A percentile compares a stretch with the other conserved stretches of the same genome.
These are phyloP conservation scores for Melieria picta DNA, from an alignment of 2,888 invertebrate species.

Conservation along the genomic window DNA sequence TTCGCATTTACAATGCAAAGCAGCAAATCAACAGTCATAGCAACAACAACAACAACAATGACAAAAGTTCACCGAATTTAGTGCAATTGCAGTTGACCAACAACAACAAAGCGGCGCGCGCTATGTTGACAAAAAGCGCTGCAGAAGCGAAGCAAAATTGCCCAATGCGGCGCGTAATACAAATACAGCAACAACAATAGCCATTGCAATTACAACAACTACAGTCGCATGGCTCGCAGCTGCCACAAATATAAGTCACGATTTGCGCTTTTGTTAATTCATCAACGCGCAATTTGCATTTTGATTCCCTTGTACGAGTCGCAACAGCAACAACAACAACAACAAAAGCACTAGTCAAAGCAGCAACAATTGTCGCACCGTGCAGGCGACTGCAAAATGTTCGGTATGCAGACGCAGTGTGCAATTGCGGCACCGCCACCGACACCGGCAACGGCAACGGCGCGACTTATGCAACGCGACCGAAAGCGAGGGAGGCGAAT, in stretches of 20 bases:
- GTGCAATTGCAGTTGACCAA: background rate
- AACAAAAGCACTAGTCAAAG: no score
- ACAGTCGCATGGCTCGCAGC: constrained; percentile 43
- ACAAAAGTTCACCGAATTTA: background rate
- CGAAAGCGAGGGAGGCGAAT: no score
- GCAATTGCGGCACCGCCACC: no score
- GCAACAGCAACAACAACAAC: no score
- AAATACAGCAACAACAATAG: background rate
- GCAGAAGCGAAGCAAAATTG: background rate
- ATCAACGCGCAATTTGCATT: constrained; percentile 61
- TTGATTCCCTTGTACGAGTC: constrained; percentile 27
- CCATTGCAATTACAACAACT: background rate
- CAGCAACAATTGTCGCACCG: no score
- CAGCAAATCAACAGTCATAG: background rate
- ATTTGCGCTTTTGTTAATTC: constrained; percentile 60
- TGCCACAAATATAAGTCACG: constrained; percentile 52
- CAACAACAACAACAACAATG: background rate
- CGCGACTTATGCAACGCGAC: no score
- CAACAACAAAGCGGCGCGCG: background rate
- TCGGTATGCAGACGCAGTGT: no score
- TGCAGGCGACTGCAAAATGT: no score
- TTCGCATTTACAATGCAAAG: background rate
- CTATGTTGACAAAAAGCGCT: background rate
- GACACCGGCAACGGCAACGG: no score
- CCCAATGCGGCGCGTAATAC: background rate